Evolutionary conservation across 2,113 vertebrate genomes (phyloP).

Genomic region (Bubo scandiacus): DNA sequence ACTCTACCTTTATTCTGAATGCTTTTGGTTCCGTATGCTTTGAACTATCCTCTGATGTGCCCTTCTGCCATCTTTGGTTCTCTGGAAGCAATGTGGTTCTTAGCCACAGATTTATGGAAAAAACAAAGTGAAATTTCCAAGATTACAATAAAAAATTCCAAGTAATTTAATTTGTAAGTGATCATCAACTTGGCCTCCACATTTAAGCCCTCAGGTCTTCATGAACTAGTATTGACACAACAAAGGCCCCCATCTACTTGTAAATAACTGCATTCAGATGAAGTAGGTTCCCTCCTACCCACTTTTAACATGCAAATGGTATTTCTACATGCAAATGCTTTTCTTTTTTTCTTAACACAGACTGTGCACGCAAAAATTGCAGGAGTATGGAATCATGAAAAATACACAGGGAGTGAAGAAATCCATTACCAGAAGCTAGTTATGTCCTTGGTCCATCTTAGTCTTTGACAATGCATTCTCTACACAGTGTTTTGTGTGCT

Average conservation of each 20-base stretch:
- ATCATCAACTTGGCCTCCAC: not conserved
- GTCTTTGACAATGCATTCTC: not conserved
- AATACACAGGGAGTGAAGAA: not conserved
- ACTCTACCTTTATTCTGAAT: not conserved
- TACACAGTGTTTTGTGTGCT: not conserved
- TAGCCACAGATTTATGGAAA: not conserved
- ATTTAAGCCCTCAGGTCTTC: not conserved
- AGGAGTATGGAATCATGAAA: not conserved
- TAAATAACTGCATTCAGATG: not conserved
- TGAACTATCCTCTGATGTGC: not conserved
- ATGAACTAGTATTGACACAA: not conserved
- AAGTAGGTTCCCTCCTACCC: not conserved
- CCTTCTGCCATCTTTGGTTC: not conserved
- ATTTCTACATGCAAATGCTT: not conserved
- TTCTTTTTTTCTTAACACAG: not conserved
- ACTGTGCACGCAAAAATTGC: not conserved
- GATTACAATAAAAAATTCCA: not conserved
- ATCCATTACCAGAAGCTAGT: not conserved
- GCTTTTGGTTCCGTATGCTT: not conserved
- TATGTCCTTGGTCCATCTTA: not conserved
- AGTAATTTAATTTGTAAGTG: not conserved
- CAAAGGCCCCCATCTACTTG: fast-evolving
- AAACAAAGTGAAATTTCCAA: not conserved
- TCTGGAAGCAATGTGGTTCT: not conserved
- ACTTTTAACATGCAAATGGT: not conserved